phyloP scores from a whole-genome alignment of 1,140 invertebrate species.

The Kradibia gibbosae region DNA sequence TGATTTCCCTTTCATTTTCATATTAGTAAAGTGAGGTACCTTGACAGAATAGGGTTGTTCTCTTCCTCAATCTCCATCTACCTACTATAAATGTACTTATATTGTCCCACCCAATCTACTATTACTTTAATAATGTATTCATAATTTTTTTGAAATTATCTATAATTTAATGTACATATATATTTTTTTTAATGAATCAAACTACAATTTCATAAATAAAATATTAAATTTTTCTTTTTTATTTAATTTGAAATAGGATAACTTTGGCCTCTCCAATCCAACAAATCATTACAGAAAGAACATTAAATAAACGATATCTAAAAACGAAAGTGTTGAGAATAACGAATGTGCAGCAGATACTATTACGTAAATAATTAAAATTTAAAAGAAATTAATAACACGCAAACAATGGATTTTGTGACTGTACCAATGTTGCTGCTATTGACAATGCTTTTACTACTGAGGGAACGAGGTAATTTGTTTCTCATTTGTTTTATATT shows the following conservation, averaged over 20 bases:
- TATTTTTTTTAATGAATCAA: no score
- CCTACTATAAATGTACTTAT: no score
- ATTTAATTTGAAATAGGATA: slow-evolving; percentile 37
- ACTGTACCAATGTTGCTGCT: slow-evolving; percentile 59
- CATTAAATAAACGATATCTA: background rate
- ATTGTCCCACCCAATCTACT: no score
- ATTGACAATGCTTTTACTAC: slow-evolving; percentile 52
- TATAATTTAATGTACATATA: no score
- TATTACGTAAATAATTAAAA: slow-evolving; percentile 29
- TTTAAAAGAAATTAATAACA: slow-evolving; percentile 47
- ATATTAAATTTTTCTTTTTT: slow-evolving; percentile 12
- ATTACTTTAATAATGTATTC: no score
- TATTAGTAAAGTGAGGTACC: no score
- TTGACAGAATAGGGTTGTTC: no score
- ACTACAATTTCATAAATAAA: no score
- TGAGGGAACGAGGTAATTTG: slow-evolving; percentile 64
- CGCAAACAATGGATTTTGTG: slow-evolving; percentile 63
- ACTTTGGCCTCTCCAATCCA: background rate
- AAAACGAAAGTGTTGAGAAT: background rate
- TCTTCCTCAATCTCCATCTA: no score
- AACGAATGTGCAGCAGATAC: background rate
- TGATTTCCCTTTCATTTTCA: no score
- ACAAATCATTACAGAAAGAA: background rate
- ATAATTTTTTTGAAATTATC: no score
- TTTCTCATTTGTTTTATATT: slow-evolving; percentile 13